Evolutionary conservation across 1,140 invertebrate species (phyloP).

Genomic region (Lucilia cuprina): DNA sequence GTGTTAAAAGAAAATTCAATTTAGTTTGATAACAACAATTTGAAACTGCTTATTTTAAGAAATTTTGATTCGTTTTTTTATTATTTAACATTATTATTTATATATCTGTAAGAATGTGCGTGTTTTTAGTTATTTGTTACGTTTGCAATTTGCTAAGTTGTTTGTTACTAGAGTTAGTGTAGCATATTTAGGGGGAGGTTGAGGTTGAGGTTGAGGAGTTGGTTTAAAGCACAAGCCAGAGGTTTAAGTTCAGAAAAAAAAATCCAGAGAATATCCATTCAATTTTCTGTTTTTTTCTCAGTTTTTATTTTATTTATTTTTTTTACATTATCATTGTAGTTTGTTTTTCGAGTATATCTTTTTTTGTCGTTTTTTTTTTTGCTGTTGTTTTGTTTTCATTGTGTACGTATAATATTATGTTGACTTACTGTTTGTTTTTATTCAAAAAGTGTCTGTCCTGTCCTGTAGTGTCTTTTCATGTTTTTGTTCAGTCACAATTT

Average conservation of each 20-base stretch:
- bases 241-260: neutral
- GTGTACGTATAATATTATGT: neutral
- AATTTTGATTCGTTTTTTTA: no score
- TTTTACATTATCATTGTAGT: constrained; percentile 13
- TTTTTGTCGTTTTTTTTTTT: neutral
- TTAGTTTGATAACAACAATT: no score
- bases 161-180: neutral
- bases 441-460: neutral
- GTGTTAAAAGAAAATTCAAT: no score
- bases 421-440: neutral
- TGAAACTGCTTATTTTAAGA: no score
- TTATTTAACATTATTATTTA: no score
- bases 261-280: neutral
- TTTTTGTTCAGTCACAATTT: constrained; percentile 37
- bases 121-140: neutral
- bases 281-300: neutral
- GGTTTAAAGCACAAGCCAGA: neutral
- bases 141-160: neutral
- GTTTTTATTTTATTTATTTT: neutral
- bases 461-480: neutral
- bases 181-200: neutral
- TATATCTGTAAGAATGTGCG: no score
- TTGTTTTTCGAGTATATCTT: neutral
- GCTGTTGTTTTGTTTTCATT: neutral
- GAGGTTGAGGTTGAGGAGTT: no score